A percentile compares a stretch with the other conserved stretches of the same genome.
phyloP scores from a whole-genome alignment of 2,113 vertebrate genomes.

The Bathybates hornii region DNA sequence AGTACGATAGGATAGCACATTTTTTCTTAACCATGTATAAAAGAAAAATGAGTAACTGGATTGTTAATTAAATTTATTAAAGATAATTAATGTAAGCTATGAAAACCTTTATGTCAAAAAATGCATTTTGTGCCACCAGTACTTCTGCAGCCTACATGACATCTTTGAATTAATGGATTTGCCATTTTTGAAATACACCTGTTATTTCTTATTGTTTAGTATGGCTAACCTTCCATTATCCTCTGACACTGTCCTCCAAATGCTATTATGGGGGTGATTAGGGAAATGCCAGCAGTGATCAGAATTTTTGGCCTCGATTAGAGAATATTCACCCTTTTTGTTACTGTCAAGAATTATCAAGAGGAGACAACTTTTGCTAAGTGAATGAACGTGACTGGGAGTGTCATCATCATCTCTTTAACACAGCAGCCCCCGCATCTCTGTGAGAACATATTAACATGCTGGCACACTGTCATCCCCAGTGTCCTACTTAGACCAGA shows the following conservation, averaged over 20 bases:
- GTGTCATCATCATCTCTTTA: conserved; percentile 33
- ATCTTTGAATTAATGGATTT: neutral
- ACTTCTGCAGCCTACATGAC: neutral
- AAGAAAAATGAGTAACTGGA: neutral
- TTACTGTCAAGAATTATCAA: conserved; percentile 51
- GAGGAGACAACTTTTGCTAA: conserved; percentile 17
- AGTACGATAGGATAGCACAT: rapidly evolving
- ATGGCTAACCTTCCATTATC: conserved; percentile 22
- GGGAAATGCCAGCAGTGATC: conserved; percentile 31
- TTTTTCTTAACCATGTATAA: neutral
- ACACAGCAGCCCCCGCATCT: neutral
- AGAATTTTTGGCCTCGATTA: conserved; percentile 27
- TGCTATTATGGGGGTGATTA: conserved; percentile 36
- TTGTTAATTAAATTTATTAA: neutral
- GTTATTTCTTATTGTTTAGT: conserved; percentile 11
- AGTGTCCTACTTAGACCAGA: conserved; percentile 41
- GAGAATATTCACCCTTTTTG: conserved; percentile 40
- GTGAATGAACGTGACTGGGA: conserved; percentile 42
- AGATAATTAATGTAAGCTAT: neutral
- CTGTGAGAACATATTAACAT: conserved; percentile 36
- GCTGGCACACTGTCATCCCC: conserved; percentile 15
- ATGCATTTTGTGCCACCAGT: neutral
- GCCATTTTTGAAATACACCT: neutral
- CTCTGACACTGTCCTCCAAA: conserved; percentile 16
- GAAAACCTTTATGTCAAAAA: neutral